These are phyloP conservation scores for Anisognathus igniventris DNA, from an alignment of 2,797 vertebrate species.

Conservation along the genomic window DNA sequence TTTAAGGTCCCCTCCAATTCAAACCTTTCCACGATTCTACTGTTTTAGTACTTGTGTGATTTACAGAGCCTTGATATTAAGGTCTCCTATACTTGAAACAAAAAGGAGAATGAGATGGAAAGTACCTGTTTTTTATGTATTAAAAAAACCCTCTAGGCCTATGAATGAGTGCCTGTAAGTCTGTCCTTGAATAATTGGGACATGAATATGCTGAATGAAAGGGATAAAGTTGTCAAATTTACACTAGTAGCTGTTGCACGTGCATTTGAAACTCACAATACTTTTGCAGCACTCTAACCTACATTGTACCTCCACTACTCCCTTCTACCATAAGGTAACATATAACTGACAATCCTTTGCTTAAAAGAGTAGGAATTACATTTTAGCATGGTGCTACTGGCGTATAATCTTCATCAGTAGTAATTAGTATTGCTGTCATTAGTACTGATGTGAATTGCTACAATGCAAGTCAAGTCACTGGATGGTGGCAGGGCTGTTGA, in stretches of 20 bases:
- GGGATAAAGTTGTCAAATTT: not conserved
- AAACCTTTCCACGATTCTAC: not conserved
- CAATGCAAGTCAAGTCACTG: rapidly evolving
- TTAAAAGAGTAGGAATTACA: not conserved
- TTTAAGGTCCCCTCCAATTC: not conserved
- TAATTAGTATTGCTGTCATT: rapidly evolving
- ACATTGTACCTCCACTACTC: not conserved
- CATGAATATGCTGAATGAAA: not conserved
- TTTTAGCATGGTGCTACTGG: not conserved
- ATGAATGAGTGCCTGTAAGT: rapidly evolving
- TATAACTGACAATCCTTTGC: rapidly evolving
- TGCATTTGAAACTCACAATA: rapidly evolving
- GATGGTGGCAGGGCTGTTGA: rapidly evolving
- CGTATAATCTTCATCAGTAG: rapidly evolving
- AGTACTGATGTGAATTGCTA: rapidly evolving
- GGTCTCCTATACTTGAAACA: not conserved
- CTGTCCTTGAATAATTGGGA: not conserved
- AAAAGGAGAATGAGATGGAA: not conserved
- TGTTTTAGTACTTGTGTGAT: not conserved
- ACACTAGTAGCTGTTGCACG: rapidly evolving
- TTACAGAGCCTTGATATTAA: not conserved
- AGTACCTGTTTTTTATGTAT: not conserved
- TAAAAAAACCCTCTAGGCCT: not conserved
- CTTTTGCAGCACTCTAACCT: not conserved
- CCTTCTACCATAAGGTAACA: not conserved